These are phyloP conservation scores for Panagrolaimus sp. DNA, from an alignment of 1,140 invertebrate species.

Conservation along the genomic window DNA sequence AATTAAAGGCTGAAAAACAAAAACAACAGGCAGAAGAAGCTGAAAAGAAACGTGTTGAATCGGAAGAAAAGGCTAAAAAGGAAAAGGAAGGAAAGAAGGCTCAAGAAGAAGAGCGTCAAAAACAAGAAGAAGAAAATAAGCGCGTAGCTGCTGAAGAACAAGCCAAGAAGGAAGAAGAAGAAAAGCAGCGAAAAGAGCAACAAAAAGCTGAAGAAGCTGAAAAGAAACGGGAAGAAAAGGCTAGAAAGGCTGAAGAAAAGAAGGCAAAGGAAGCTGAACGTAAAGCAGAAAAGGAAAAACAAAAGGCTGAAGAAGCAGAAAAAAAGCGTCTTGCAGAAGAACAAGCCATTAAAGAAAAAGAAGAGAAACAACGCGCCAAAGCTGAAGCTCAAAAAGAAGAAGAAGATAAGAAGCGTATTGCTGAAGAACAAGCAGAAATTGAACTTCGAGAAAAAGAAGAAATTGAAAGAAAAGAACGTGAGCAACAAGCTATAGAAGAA, in stretches of 20 bases:
- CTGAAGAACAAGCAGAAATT: too few relatives aligned
- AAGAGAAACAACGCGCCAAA: not conserved
- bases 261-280: not conserved
- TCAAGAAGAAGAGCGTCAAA: not conserved
- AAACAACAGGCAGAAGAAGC: not conserved
- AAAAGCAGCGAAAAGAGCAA: not conserved
- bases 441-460: too few relatives aligned
- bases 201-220: constrained; percentile 1
- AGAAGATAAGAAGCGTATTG: not conserved
- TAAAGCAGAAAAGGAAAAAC: not conserved
- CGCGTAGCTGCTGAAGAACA: not conserved
- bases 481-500: not conserved
- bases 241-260: not conserved
- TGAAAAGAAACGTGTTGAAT: not conserved
- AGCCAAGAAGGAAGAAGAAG: not conserved
- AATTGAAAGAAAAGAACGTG: not conserved
- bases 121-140: constrained; percentile 6
- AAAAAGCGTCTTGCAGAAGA: constrained; percentile 1
- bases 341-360: not conserved
- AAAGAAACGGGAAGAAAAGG: not conserved
- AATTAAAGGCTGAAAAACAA: too few relatives aligned
- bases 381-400: not conserved
- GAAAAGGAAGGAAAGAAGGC: not conserved
- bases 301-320: not conserved
- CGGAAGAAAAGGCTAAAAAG: constrained; percentile 6